Evolutionary conservation across 1,140 invertebrate species (phyloP).

Genomic region (Leptinotarsa defecta): DNA sequence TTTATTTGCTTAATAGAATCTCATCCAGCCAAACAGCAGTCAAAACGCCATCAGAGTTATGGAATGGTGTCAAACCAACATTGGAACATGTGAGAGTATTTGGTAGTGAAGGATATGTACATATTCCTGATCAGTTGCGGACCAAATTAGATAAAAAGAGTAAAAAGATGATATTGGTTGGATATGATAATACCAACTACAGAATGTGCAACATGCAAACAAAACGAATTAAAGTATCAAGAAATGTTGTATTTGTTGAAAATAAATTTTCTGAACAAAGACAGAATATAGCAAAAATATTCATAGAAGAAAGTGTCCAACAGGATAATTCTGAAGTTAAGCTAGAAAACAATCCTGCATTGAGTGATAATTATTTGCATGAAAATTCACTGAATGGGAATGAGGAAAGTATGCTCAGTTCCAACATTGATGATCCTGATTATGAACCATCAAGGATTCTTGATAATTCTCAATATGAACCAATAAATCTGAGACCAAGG

Average conservation of each 20-base stretch:
- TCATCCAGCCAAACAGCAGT: neutral
- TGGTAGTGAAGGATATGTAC: constrained; percentile 44
- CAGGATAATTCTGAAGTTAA: too few species aligned
- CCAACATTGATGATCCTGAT: too few species aligned
- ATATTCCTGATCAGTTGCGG: constrained; percentile 40
- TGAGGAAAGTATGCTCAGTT: too few species aligned
- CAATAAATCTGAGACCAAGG: too few species aligned
- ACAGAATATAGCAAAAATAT: too few species aligned
- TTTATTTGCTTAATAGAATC: neutral
- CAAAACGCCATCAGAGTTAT: neutral
- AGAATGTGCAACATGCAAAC: constrained; percentile 14
- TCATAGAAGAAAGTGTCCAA: too few species aligned
- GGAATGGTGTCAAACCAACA: neutral
- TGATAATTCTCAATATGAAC: too few species aligned
- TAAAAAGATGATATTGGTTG: constrained; percentile 36
- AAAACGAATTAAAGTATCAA: constrained; percentile 11
- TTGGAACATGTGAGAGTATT: constrained; percentile 42
- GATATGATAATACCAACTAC: constrained; percentile 30
- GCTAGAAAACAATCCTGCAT: too few species aligned
- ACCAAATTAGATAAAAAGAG: constrained; percentile 40
- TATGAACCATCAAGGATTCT: too few species aligned
- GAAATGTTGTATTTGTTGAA: neutral
- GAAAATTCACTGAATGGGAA: too few species aligned
- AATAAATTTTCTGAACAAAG: too few species aligned
- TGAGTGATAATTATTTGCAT: too few species aligned